A percentile compares a stretch with the other conserved stretches of the same genome.
Evolutionary conservation across 1,140 invertebrate genomes (phyloP).

Genomic region (Brachionus manjavacas): DNA sequence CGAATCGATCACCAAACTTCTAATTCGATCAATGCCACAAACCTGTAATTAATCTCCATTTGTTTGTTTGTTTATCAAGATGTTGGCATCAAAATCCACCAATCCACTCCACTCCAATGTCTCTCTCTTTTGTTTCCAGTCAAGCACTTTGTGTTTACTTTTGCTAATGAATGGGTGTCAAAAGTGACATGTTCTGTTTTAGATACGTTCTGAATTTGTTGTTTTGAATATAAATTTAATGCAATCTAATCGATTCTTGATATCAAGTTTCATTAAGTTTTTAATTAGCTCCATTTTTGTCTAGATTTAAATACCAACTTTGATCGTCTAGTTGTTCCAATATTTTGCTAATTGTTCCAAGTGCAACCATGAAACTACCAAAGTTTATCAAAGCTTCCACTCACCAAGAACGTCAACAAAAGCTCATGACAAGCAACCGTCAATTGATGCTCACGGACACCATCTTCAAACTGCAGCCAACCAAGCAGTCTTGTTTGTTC

Average conservation of each 20-base stretch:
- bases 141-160: background rate
- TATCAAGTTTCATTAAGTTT: slow-evolving; percentile 28
- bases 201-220: no score
- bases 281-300: background rate
- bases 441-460: background rate
- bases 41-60: slow-evolving; percentile 30
- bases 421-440: background rate
- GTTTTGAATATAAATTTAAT: background rate
- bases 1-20: background rate
- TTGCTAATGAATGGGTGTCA: slow-evolving; percentile 15
- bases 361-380: slow-evolving; percentile 12
- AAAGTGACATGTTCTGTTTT: background rate
- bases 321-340: no score
- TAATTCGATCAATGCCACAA: background rate
- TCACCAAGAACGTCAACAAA: slow-evolving; percentile 35
- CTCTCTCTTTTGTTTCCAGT: no score
- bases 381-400: slow-evolving; percentile 25
- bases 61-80: background rate
- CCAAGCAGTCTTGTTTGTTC: background rate
- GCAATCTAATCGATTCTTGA: background rate
- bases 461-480: slow-evolving; percentile 19
- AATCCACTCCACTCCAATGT: background rate
- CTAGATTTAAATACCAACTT: slow-evolving; percentile 7
- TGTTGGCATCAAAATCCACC: background rate
- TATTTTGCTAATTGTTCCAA: background rate